phyloP scores from a whole-genome alignment of 2,113 vertebrate species.

The Cygnus atratus region DNA sequence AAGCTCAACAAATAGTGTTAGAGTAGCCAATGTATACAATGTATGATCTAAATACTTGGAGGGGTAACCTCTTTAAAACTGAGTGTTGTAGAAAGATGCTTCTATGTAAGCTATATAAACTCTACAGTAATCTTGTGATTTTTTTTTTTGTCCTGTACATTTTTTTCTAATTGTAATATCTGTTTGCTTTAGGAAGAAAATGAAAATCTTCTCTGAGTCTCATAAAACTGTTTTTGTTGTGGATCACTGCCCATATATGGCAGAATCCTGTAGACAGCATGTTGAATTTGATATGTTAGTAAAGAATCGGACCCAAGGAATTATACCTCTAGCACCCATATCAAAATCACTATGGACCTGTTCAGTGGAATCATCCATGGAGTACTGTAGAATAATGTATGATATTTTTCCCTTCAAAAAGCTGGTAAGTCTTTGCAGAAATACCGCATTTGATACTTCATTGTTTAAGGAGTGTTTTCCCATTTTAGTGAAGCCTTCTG shows the following conservation, averaged over 20 bases:
- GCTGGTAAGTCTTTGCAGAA: slow-evolving; percentile 80
- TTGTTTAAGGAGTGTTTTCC: background rate
- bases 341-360: slow-evolving; percentile 98
- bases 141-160: background rate
- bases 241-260: slow-evolving; percentile 98
- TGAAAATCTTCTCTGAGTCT: slow-evolving; percentile 94
- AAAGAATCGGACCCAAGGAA: slow-evolving; percentile 92
- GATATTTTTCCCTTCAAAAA: slow-evolving; percentile 94
- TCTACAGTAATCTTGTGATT: accelerated
- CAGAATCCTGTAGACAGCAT: slow-evolving; percentile 94
- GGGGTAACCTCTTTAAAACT: background rate
- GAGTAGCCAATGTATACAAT: background rate
- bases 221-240: slow-evolving; percentile 99
- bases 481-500: background rate
- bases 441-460: accelerated
- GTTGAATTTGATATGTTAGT: slow-evolving; percentile 98
- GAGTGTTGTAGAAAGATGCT: background rate
- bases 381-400: slow-evolving; percentile 97
- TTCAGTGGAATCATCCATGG: slow-evolving; percentile 97
- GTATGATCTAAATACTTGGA: background rate
- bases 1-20: background rate
- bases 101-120: background rate
- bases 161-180: background rate
- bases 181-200: slow-evolving; percentile 73
- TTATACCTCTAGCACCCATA: slow-evolving; percentile 95